Percentiles rank a stretch among this genome's conserved stretches.
Evolutionary conservation across 2,888 invertebrate genomes (phyloP).

Genomic region (Doris montereyensis): DNA sequence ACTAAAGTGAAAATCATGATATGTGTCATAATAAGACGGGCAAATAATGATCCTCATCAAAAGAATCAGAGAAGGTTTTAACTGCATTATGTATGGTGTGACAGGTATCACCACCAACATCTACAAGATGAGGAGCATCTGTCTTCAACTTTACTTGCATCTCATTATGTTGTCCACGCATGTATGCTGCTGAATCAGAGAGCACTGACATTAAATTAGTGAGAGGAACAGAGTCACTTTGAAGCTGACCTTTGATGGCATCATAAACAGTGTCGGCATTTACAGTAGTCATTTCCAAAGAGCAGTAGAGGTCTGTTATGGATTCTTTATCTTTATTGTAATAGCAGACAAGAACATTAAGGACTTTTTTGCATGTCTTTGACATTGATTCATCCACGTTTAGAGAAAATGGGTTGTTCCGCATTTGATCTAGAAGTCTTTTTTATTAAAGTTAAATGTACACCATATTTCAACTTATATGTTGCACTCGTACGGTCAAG

Average conservation of each 20-base stretch:
- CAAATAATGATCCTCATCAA: not conserved
- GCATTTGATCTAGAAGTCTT: not conserved
- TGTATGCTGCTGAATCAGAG: constrained; percentile 10
- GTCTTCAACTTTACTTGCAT: not conserved
- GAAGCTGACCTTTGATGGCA: not conserved
- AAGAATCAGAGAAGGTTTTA: not conserved
- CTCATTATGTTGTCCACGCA: constrained; percentile 1
- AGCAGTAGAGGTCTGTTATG: not conserved
- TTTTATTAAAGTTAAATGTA: not conserved
- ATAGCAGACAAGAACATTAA: not conserved
- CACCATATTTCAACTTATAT: not conserved
- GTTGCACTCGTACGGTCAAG: constrained; percentile 1
- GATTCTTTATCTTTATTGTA: not conserved
- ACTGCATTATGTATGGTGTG: not conserved
- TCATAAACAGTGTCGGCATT: not conserved
- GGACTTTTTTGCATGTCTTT: not conserved
- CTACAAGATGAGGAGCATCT: constrained; percentile 3
- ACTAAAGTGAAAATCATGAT: not conserved
- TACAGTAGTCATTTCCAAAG: not conserved
- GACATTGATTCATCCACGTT: constrained; percentile 11
- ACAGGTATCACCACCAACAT: not conserved
- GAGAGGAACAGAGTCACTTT: not conserved
- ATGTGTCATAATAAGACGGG: not conserved
- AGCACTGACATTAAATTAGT: not conserved
- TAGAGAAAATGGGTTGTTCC: not conserved